Base-by-base conservation (phyloP, 2,113 vertebrate species). In the Callipepla squamata region DNA sequence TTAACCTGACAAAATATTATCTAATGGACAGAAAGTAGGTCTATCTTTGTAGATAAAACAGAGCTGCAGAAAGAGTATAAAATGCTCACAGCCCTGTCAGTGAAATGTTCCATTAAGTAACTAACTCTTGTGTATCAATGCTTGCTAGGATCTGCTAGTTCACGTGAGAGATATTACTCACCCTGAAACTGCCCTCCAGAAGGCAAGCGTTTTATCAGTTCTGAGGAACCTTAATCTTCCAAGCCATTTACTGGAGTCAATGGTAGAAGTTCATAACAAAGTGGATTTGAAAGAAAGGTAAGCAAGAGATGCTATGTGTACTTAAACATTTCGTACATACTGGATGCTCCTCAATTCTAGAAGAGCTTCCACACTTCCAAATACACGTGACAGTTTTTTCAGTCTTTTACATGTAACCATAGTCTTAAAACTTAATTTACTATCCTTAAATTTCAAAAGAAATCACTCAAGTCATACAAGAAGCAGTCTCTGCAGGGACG, bases 241-340 rank as follows among this genome's bases (percentile, higher is more conserved):
- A 2, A 94, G 96, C 44, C 70, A 81, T 12, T 98, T 99, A 57
- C 62, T 99, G 90, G 98, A 94, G 89, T 98, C 98, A 15, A 92
- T 99, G 72, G 63, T 99, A 62, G 99, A 99, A 92, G 99, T 99
- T 77, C 99, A 99, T 95, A 99, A 99, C 92, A 99, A 99, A 97
- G 98, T 97, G 13, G 99, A 99, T 96, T 98, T 99, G 16, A 16
- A 98, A 38, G 96, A 98, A 14, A 91, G 97, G 99, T 99, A 97
- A 98, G 97, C 61, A 45, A 50, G 68, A 55, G 45, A 67, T 72
- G 15, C 17, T 34, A 80, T 62, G 7, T 63, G 32, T 93, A 59
- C 38, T 85, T 91, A 77, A 45, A 72, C 16, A 15, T 84, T 57
- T 80, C 57, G 83, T 68, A 34, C 32, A 18, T 77, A 87, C 28